phyloP scores from a whole-genome alignment of 2,888 invertebrate species.

The Carcina quercana region DNA sequence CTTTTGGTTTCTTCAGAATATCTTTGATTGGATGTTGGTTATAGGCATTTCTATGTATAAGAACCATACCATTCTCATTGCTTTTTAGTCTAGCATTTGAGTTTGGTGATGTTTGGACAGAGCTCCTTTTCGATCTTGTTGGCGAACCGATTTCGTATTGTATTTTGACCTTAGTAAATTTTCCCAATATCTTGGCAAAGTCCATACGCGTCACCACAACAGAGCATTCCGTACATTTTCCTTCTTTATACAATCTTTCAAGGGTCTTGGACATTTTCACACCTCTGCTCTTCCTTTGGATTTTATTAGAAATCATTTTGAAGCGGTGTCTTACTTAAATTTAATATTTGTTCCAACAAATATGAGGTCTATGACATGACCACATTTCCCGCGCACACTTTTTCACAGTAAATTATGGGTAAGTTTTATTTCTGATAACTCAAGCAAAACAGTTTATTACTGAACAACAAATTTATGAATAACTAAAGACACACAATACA shows the following conservation, averaged over 20 bases:
- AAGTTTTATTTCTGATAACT: conserved; percentile 19
- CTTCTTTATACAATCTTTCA: conserved; percentile 55
- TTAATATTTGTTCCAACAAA: conserved; percentile 1
- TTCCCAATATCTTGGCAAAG: conserved; percentile 66
- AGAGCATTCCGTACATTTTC: conserved; percentile 61
- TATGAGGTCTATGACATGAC: conserved; percentile 25
- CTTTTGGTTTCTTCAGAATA: conserved; percentile 30
- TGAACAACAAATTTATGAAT: conserved; percentile 12
- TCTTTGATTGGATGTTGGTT: conserved; percentile 46
- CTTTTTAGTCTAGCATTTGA: conserved; percentile 39
- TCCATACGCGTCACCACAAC: conserved; percentile 65
- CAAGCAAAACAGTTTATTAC: conserved; percentile 17
- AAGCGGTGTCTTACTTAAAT: neutral
- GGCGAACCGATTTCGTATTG: conserved; percentile 56
- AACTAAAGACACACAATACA: conserved; percentile 2
- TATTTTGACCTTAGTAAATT: conserved; percentile 67
- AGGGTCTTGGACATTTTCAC: conserved; percentile 50
- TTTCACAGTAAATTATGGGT: conserved; percentile 24
- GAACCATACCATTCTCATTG: conserved; percentile 67
- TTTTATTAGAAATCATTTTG: conserved; percentile 53
- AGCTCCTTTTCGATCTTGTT: conserved; percentile 34
- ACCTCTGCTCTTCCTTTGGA: conserved; percentile 38
- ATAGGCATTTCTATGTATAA: conserved; percentile 44
- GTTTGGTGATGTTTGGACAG: conserved; percentile 29
- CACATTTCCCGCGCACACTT: conserved; percentile 71